A percentile compares a stretch with the other conserved stretches of the same genome.
phyloP scores from a whole-genome alignment of 1,140 invertebrate genomes.

The Bombyx mandarina region DNA sequence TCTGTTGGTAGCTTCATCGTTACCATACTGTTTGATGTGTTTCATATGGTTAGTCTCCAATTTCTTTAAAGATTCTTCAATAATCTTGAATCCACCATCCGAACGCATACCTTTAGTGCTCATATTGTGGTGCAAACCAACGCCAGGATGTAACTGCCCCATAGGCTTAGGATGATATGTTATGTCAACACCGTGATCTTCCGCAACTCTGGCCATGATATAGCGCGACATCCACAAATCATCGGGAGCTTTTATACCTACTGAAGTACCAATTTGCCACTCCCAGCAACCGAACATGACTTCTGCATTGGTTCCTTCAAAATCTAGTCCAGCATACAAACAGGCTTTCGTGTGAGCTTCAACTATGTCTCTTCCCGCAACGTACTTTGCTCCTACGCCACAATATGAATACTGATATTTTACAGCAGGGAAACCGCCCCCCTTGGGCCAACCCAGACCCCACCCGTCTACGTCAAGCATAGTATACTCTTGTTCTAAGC shows the following conservation, averaged over 20 bases:
- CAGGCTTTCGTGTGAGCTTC: slow-evolving; percentile 78
- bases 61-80: slow-evolving; percentile 86
- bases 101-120: slow-evolving; percentile 90
- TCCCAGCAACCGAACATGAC: slow-evolving; percentile 93
- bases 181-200: slow-evolving; percentile 92
- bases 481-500: slow-evolving; percentile 89
- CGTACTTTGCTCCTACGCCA: slow-evolving; percentile 95
- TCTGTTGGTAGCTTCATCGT: slow-evolving; percentile 86
- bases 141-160: slow-evolving; percentile 94
- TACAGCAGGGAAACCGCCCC: slow-evolving; percentile 81
- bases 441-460: slow-evolving; percentile 91
- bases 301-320: slow-evolving; percentile 94
- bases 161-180: slow-evolving; percentile 93
- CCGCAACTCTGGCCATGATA: slow-evolving; percentile 87
- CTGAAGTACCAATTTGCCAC: slow-evolving; percentile 83
- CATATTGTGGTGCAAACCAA: slow-evolving; percentile 93
- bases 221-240: slow-evolving; percentile 93
- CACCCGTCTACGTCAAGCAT: slow-evolving; percentile 83
- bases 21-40: slow-evolving; percentile 93
- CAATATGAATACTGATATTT: slow-evolving; percentile 75
- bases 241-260: slow-evolving; percentile 89
- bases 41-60: slow-evolving; percentile 85
- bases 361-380: slow-evolving; percentile 90
- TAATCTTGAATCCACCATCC: slow-evolving; percentile 80
- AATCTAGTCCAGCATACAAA: slow-evolving; percentile 91